A percentile compares a stretch with the other conserved stretches of the same genome.
Conservation (phyloP, 2,888 invertebrate species). For the Temnothorax unifasciatus region DNA sequence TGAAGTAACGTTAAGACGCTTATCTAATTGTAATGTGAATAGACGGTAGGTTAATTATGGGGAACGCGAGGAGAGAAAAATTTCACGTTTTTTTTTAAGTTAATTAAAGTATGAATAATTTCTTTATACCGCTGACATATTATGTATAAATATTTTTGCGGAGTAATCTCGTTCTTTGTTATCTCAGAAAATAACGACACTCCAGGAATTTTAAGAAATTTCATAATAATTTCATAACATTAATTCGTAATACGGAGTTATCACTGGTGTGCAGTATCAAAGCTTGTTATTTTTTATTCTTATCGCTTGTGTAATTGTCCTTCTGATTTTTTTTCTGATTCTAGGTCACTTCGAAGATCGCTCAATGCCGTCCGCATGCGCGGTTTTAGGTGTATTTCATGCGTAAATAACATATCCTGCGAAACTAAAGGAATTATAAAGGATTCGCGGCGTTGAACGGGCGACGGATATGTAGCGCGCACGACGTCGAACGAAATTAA, state of each 20-base stretch:
- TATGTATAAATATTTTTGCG: conserved; percentile 2
- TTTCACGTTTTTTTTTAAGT: neutral
- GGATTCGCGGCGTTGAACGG: conserved; percentile 21
- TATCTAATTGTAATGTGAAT: neutral
- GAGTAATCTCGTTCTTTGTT: neutral
- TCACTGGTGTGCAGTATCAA: neutral
- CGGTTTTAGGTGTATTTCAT: conserved; percentile 7
- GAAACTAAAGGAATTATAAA: conserved; percentile 46
- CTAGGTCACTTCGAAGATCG: neutral
- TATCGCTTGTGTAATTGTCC: neutral
- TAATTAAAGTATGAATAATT: conserved; percentile 4
- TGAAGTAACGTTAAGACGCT: conserved; percentile 10
- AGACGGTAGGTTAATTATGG: neutral
- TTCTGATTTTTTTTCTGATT: neutral
- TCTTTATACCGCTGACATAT: neutral
- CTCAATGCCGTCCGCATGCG: too few species aligned
- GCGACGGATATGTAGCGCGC: conserved; percentile 46
- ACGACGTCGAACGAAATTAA: conserved; percentile 71
- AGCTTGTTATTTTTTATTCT: neutral
- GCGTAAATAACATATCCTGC: conserved; percentile 24
- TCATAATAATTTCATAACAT: neutral
- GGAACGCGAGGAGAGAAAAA: neutral
- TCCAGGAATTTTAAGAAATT: neutral
- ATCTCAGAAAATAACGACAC: neutral
- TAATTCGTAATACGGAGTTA: conserved; percentile 1